Evolutionary conservation across 2,888 invertebrate species (phyloP).

Genomic region (Cheilosia vernalis): DNA sequence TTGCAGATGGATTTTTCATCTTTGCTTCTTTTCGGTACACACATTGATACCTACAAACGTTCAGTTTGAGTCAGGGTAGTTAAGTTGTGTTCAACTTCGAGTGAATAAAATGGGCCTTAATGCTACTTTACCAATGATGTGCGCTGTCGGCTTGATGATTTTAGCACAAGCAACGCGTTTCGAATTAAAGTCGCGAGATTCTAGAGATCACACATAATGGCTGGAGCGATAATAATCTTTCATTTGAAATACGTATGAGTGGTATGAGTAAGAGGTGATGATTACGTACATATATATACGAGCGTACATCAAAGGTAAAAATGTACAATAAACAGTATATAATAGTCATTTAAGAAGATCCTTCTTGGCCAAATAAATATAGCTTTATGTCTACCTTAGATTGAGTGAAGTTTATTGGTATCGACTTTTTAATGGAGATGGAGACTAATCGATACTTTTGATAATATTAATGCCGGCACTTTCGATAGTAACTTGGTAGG

Average conservation of each 20-base stretch:
- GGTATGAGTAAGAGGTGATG: neutral
- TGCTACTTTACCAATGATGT: slow-evolving; percentile 43
- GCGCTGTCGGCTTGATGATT: slow-evolving; percentile 25
- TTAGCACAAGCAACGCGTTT: slow-evolving; percentile 5
- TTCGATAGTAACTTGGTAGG: no score
- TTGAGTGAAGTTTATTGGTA: no score
- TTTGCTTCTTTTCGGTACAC: slow-evolving; percentile 46
- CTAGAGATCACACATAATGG: slow-evolving; percentile 12
- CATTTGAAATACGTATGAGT: slow-evolving; percentile 10
- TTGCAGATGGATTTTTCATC: slow-evolving; percentile 74
- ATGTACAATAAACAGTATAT: no score
- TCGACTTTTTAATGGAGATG: no score
- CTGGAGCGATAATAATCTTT: slow-evolving; percentile 12
- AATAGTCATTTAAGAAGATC: no score
- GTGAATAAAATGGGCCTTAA: no score
- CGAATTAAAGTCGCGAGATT: slow-evolving; percentile 56
- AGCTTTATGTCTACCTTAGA: no score
- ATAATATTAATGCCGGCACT: no score
- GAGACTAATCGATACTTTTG: no score
- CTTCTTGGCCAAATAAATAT: no score
- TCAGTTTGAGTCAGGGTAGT: slow-evolving; percentile 23
- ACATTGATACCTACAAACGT: slow-evolving; percentile 38
- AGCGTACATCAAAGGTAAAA: neutral
- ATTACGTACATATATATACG: neutral
- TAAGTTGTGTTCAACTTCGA: no score